Evolutionary conservation across 1,140 invertebrate species (phyloP), one percentile per base, ranked within the genome.

Genomic region (Oryctes rhinoceros): DNA sequence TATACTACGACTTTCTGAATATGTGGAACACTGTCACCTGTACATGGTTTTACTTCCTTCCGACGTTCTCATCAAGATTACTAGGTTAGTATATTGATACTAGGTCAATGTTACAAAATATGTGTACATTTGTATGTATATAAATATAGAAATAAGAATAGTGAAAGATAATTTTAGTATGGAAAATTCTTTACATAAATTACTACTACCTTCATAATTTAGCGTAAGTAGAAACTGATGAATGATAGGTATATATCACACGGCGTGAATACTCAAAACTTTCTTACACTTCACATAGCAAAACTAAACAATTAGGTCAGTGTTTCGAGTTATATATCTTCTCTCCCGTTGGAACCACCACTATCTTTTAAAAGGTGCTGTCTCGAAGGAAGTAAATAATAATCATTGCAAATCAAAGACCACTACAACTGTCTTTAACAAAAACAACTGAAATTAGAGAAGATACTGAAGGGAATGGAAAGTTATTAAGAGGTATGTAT

Each of bases 301-400:
- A 59, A 83, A 84, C 83, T 84, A 79, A 83, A 84, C 83, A 84
- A 84, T 83, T 84, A 84, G 83, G 83, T 84, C 83, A 84, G 81
- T 84, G 79, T 81, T 80, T 79, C 82, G 81, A 83, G 81, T 84
- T 84, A 81, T 84, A 84, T 84, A 84, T 79, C 74, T 71, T 62
- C 78, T 81, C 80, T 76, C n/a, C 79, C n/a, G 15, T 53, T 76
- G 75, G 75, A 76, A 76, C 39, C 75, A 47, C 75, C 18, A 71
- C 65, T 71, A 71, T 71, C 65, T 71, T 24, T 71, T 30, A 71
- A 71, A 71, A 71, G 65, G 65, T 71, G 20, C 35, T 37, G 35
- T 71, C 6, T 76, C 20, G 75, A 20, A 76, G 75, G 39, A 76
- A 44, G 20, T 37, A 48, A 20, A 76, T 76, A 47, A 49, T 76